Evolutionary conservation across 2,797 vertebrate genomes (phyloP), one percentile per base, ranked within the genome.

Genomic region (Sebastes steindachneri): DNA sequence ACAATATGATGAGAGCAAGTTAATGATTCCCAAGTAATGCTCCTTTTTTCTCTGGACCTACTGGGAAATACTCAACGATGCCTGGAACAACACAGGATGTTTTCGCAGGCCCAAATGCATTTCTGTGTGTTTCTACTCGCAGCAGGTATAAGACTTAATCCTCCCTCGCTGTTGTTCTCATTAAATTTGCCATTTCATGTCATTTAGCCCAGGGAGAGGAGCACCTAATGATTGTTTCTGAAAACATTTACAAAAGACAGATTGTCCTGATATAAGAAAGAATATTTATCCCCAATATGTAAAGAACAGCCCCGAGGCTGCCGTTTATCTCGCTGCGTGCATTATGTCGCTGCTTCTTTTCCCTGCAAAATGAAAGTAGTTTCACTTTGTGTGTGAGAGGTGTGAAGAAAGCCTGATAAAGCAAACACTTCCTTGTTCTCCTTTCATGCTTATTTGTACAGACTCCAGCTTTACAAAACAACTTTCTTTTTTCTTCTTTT

Each of bases 201-300:
- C 64, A 77, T 82, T 88, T 91, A 84, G 86, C 84, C 79, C 21
- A 17, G 73, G 77, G 86, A 79, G 55, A 66, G 28, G 26, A 76
- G 68, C 55, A 73, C 62, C 62, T 71, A 29, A 78, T 73, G 74
- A 82, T 82, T 88, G 72, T 60, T 65, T 73, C 5, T 63, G 54
- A 80, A 85, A 91, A 85, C 74, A 77, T 69, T 68, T 65, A 64
- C 19, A 75, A 79, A 82, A 78, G 48, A 76, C 71, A 77, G 35
- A 92, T 92, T 72, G 41, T 57, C 64, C 60, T 23, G 81, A 88
- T 86, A 79, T 26, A 68, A 82, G 54, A 57, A 37, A 31, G 48
- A 59, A 72, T 35, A 79, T 86, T 85, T 58, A 77, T 84, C 65
- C 9, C 6, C 59, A 7, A 9, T 64, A 83, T 79, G 74, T 85